Evolutionary conservation across 2,797 vertebrate species (phyloP).

Genomic region (Spondyliosoma cantharus): DNA sequence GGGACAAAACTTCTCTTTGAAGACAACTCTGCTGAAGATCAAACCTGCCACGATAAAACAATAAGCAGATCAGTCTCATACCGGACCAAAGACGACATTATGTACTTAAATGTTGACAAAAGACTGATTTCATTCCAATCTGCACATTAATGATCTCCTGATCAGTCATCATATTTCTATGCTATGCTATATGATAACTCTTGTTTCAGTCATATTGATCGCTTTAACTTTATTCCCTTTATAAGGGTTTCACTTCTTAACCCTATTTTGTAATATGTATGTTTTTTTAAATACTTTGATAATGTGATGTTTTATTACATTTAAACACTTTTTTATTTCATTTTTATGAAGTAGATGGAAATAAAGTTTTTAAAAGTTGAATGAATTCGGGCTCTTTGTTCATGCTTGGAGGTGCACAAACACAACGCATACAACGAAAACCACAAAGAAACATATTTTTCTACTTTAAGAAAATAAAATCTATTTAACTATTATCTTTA

Average conservation of each 20-base stretch:
- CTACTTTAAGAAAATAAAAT: too few species aligned
- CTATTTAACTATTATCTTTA: too few species aligned
- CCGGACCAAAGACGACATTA: constrained; percentile 10
- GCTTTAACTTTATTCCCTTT: constrained; percentile 62
- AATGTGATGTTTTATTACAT: constrained; percentile 40
- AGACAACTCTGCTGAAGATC: constrained; percentile 85
- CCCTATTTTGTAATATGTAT: constrained; percentile 12
- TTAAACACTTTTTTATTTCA: constrained; percentile 51
- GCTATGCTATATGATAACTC: constrained; percentile 60
- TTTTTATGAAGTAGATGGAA: constrained; percentile 46
- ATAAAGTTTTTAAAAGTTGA: constrained; percentile 47
- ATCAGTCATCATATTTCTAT: constrained; percentile 54
- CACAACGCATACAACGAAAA: not conserved
- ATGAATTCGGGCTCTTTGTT: constrained; percentile 5
- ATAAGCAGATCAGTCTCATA: constrained; percentile 18
- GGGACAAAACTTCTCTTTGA: constrained; percentile 82
- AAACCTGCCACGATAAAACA: constrained; percentile 72
- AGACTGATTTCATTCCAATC: not conserved
- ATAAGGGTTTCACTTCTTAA: constrained; percentile 59
- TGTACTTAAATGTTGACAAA: constrained; percentile 20
- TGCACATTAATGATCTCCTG: constrained; percentile 35
- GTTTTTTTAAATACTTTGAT: constrained; percentile 30
- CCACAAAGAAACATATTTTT: not conserved
- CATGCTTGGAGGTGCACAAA: not conserved
- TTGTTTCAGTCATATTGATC: constrained; percentile 74